A percentile compares a stretch with the other conserved stretches of the same genome.
Conservation (phyloP, 2,113 vertebrate genomes). For the Poecile atricapillus region DNA sequence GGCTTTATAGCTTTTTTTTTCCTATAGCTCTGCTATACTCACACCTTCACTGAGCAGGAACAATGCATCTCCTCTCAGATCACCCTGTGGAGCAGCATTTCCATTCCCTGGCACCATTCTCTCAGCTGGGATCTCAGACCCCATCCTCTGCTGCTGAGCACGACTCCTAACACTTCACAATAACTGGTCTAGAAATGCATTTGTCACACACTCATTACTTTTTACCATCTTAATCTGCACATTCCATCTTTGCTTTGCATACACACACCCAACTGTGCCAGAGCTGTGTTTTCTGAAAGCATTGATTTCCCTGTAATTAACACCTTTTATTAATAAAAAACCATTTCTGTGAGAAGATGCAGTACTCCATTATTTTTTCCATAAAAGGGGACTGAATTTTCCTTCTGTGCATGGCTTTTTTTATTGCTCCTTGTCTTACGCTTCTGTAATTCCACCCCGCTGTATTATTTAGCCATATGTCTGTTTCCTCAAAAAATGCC, state of each 20-base stretch:
- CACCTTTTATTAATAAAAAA: neutral
- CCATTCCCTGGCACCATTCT: neutral
- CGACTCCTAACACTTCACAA: neutral
- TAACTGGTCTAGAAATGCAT: neutral
- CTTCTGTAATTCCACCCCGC: slow-evolving; percentile 23
- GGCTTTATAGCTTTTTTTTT: no score
- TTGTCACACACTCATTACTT: neutral
- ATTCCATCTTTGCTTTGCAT: neutral
- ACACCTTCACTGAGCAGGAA: neutral
- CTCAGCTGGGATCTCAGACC: neutral
- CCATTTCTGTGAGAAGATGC: neutral
- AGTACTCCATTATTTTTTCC: neutral
- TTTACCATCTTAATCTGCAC: neutral
- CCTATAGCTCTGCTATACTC: neutral
- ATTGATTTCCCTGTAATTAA: neutral
- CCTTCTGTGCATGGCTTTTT: neutral
- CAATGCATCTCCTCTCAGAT: neutral
- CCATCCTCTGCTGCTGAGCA: neutral
- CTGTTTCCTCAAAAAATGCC: slow-evolving; percentile 59
- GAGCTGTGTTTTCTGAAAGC: neutral
- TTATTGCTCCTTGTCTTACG: slow-evolving; percentile 26
- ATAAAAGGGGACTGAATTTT: neutral
- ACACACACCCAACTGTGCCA: neutral
- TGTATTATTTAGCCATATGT: slow-evolving; percentile 66
- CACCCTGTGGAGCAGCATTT: neutral